These are phyloP conservation scores for Threskiornis aethiopicus DNA, from an alignment of 2,797 vertebrate species.

Conservation along the genomic window DNA sequence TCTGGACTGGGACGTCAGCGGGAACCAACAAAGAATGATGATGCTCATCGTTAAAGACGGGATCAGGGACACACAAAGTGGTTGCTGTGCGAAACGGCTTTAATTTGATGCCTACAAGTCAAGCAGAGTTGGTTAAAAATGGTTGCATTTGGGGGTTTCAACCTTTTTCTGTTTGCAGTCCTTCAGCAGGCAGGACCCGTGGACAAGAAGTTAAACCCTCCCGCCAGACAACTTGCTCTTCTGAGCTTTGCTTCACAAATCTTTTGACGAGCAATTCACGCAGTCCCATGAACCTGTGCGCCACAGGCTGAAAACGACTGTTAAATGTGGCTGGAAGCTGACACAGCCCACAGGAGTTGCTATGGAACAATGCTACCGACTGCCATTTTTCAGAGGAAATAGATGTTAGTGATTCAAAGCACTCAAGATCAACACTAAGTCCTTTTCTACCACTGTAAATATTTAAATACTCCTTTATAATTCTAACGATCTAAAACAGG, in stretches of 20 bases:
- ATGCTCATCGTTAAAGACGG: conserved; percentile 85
- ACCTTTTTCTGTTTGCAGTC: neutral
- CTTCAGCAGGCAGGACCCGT: neutral
- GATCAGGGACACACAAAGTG: conserved; percentile 90
- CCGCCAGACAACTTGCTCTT: neutral
- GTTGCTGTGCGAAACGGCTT: conserved; percentile 86
- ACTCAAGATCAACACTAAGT: neutral
- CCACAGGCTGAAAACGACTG: neutral
- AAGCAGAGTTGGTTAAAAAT: neutral
- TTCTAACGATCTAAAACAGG: neutral
- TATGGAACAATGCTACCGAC: neutral
- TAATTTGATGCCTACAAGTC: conserved; percentile 70
- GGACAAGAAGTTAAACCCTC: neutral
- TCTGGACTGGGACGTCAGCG: conserved; percentile 87
- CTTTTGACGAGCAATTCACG: neutral
- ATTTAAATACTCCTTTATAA: neutral
- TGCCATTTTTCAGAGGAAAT: neutral
- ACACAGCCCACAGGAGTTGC: neutral
- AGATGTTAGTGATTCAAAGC: neutral
- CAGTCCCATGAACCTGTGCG: neutral
- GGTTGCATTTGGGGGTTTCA: neutral
- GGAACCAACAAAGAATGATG: conserved; percentile 85
- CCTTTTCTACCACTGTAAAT: neutral
- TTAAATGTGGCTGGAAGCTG: neutral
- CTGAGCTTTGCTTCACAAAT: neutral